Percentiles rank a stretch among this genome's conserved stretches.
phyloP scores from a whole-genome alignment of 2,888 invertebrate species.

The Ennomos erosarius region DNA sequence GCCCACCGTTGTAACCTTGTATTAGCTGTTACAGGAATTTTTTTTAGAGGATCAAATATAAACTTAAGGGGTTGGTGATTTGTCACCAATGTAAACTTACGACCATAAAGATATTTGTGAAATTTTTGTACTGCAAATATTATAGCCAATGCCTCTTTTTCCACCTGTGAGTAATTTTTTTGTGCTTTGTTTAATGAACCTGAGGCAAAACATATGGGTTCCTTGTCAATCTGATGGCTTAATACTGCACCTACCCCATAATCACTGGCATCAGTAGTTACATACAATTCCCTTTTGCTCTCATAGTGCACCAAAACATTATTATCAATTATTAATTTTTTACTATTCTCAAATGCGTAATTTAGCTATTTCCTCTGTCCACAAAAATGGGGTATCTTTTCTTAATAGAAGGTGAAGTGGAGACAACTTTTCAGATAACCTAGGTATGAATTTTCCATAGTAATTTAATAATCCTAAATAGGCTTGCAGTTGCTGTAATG shows the following conservation, averaged over 20 bases:
- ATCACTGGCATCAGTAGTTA: constrained; percentile 24
- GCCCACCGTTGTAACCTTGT: constrained; percentile 2
- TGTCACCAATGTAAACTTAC: constrained; percentile 25
- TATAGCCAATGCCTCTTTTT: constrained; percentile 31
- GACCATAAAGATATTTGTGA: constrained; percentile 30
- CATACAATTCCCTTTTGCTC: neutral
- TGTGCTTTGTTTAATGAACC: constrained; percentile 25
- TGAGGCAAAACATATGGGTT: constrained; percentile 11
- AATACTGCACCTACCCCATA: constrained; percentile 30
- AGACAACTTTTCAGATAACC: neutral
- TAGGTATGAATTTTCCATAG: constrained; percentile 1
- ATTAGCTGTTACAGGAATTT: constrained; percentile 24
- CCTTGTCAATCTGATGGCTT: constrained; percentile 23
- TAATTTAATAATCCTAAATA: constrained; percentile 10
- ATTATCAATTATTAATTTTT: neutral
- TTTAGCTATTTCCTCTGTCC: neutral
- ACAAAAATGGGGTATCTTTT: neutral
- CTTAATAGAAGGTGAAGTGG: neutral
- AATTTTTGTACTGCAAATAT: constrained; percentile 32
- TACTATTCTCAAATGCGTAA: neutral
- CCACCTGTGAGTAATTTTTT: constrained; percentile 28
- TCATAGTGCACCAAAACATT: neutral
- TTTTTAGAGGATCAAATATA: constrained; percentile 27
- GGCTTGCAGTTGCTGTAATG: neutral
- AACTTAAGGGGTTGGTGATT: constrained; percentile 28